phyloP scores from a whole-genome alignment of 2,888 invertebrate genomes.

The Bellardia bayeri region DNA sequence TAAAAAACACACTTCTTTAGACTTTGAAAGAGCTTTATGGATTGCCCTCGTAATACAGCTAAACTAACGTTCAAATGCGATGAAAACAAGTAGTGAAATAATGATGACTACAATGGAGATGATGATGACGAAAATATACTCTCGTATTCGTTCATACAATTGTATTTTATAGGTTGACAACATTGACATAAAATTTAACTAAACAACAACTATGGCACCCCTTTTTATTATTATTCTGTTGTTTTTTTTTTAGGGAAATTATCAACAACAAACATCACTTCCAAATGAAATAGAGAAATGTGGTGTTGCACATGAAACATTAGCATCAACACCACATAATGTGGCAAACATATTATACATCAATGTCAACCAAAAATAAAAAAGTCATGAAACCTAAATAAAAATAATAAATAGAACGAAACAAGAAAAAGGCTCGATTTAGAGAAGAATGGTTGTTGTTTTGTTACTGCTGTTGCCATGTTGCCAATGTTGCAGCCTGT shows the following conservation, averaged over 20 bases:
- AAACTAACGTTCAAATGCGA: conserved; percentile 44
- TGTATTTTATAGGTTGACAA: conserved; percentile 61
- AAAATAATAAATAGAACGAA: conserved; percentile 45
- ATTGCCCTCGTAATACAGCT: conserved; percentile 15
- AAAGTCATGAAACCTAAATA: conserved; percentile 32
- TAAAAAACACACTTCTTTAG: too few relatives aligned
- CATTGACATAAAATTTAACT: conserved; percentile 54
- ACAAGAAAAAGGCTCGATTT: conserved; percentile 58
- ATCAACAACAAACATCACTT: conserved; percentile 24
- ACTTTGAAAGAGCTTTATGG: background rate
- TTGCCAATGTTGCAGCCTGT: background rate
- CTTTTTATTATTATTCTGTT: background rate
- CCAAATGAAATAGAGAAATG: conserved; percentile 46
- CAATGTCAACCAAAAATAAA: conserved; percentile 61
- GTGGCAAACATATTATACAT: conserved; percentile 65
- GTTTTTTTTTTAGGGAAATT: conserved; percentile 5
- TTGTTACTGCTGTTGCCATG: background rate
- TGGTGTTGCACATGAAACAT: conserved; percentile 62
- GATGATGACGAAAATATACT: conserved; percentile 27
- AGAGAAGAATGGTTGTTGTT: conserved; percentile 32
- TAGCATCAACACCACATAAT: conserved; percentile 64
- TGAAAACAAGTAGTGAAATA: conserved; percentile 55
- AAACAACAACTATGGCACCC: conserved; percentile 43
- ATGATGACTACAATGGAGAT: conserved; percentile 44
- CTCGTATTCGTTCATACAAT: conserved; percentile 11